Evolutionary conservation across 2,797 vertebrate species (phyloP), one percentile per base, ranked within the genome.

Genomic region (Miichthys miiuy): DNA sequence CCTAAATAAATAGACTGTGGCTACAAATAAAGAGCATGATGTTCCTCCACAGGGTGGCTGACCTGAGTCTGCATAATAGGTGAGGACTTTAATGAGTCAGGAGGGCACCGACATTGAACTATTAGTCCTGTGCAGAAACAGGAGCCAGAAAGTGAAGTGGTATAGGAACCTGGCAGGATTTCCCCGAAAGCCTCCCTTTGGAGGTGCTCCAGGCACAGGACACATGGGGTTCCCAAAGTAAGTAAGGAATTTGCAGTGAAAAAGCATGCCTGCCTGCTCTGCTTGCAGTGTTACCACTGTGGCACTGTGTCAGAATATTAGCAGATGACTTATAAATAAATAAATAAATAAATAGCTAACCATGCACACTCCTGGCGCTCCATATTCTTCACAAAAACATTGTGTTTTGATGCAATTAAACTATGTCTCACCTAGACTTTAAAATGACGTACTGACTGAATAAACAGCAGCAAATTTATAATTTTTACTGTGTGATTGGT

Each of bases 181-280:
- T 60, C 57, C 58, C 21, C 64, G 27, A 42, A 80, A 63, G 66
- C 17, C 48, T 84, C 74, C 60, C 54, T 77, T 71, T 87, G 74
- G 74, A 79, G 44, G 41, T 52, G 72, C 76, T 85, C 76, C 62
- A 88, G 72, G 58, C 50, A 23, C 62, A 74, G 50, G 44, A 55
- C 63, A 71, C 41, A 55, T 64, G 9, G 64, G 51, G 68, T 75
- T 78, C 44, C n/a, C 7, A 56, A 11, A 52, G 30, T 52, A 21
- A 65, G 17, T 64, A 17, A 77, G 55, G 38, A 79, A 42, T 76
- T 46, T 47, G 10, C 9, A 57, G 44, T 66, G 20, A 68, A 50
- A 67, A 18, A 56, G 6, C 13, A 68, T 46, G 27, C 18, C 50
- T 70, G 20, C n/a, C 46, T 66, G 47, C 63, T 55, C 42, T 34